phyloP scores from a whole-genome alignment of 2,113 vertebrate genomes.

The Daboia siamensis region DNA sequence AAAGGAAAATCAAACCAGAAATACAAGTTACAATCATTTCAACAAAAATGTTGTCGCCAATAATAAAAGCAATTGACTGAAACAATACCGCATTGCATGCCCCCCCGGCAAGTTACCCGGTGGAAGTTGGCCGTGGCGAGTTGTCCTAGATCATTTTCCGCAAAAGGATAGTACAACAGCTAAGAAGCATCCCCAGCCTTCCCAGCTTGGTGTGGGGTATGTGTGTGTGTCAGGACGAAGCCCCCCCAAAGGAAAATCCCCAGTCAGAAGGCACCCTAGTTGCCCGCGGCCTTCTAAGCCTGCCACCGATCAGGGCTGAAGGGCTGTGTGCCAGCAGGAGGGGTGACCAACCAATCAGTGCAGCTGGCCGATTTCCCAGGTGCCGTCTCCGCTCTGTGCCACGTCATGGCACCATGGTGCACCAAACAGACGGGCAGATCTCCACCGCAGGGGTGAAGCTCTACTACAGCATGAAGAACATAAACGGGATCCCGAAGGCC shows the following conservation, averaged over 20 bases:
- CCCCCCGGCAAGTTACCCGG: too few species aligned
- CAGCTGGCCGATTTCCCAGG: conserved; percentile 38
- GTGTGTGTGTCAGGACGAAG: not conserved
- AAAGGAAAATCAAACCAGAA: not conserved
- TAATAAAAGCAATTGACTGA: not conserved
- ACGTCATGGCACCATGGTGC: conserved; percentile 8
- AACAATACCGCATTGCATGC: not conserved
- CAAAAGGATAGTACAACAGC: not conserved
- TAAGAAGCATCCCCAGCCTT: not conserved
- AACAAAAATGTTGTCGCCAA: not conserved
- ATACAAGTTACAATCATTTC: not conserved
- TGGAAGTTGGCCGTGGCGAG: too few species aligned
- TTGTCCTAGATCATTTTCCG: not conserved
- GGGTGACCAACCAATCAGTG: conserved; percentile 5
- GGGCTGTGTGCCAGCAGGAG: conserved; percentile 20
- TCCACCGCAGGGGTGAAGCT: not conserved
- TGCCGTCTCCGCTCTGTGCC: conserved; percentile 33
- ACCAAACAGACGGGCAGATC: conserved; percentile 30
- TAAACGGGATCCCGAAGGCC: conserved; percentile 18
- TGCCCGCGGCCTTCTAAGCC: not conserved
- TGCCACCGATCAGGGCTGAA: not conserved
- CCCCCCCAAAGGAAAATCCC: not conserved
- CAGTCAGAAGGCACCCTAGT: not conserved
- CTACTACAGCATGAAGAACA: not conserved
- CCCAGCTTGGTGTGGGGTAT: not conserved